Evolutionary conservation across 2,797 vertebrate genomes (phyloP), one percentile per base, ranked within the genome.

Genomic region (Cygnus olor): DNA sequence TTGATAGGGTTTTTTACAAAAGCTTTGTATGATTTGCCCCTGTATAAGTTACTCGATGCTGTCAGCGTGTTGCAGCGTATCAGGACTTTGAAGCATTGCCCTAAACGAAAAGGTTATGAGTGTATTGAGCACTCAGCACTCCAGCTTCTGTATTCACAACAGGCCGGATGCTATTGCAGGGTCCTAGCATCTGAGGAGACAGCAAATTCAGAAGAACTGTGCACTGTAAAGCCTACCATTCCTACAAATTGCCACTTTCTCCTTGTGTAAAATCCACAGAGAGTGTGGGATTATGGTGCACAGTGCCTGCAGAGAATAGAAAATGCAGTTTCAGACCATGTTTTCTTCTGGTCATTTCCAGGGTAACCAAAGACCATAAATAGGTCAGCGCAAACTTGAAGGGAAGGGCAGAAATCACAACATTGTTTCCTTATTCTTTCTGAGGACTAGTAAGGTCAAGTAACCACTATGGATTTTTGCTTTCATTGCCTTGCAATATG

Each of bases 81-180:
- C 30, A 18, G 63, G 71, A 64, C 47, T 3, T 42, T 78, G 1
- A 2, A n/a, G 12, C 66, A 24, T 90, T 82, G 18, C 25, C 51
- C 6, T 56, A 38, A 85, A 7, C 6, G 6, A 15, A 74, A 88
- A 80, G 22, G 5, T 47, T 27, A 3, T 15, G 3, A 51, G 49
- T 12, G 8, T 54, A 10, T 45, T 10, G 7, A 90, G n/a, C 45
- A 53, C 42, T 40, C 61, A 30, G 4, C 22, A 34, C n/a, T 92
- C 68, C 10, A 80, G 8, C 65, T 68, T 80, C 61, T 64, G 10
- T 34, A 3, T 70, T 89, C 45, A 38, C 16, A 47, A 30, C 79
- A 70, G 16, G 44, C 6, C 3, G 32, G 28, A 17, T 3, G 0
- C 34, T 57, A 1, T 1, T 44, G 54, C 70, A n/a, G 38, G 5